phyloP scores from a whole-genome alignment of 2,888 invertebrate species.

The Hirtodrosophila duncani region DNA sequence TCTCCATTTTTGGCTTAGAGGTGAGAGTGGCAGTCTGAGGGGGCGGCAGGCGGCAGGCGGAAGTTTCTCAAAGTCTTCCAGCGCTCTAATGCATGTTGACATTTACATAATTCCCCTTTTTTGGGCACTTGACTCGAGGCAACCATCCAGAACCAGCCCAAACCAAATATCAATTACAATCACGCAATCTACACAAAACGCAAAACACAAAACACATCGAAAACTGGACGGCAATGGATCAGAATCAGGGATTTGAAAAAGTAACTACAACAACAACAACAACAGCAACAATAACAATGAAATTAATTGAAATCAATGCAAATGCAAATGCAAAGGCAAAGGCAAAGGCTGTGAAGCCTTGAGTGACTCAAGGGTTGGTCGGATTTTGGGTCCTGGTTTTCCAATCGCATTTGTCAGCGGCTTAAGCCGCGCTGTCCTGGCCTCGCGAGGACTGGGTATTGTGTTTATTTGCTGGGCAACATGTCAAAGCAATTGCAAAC shows the following conservation, averaged over 20 bases:
- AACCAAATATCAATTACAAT: slow-evolving; percentile 70
- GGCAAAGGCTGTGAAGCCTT: slow-evolving; percentile 11
- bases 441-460: background rate
- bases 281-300: slow-evolving; percentile 47
- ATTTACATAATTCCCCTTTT: slow-evolving; percentile 62
- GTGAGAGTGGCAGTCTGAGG: slow-evolving; percentile 20
- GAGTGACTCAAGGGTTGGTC: slow-evolving; percentile 28
- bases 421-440: slow-evolving; percentile 47
- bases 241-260: slow-evolving; percentile 19
- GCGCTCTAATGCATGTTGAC: slow-evolving; percentile 64
- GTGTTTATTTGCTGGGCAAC: slow-evolving; percentile 71
- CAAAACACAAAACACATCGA: slow-evolving; percentile 6
- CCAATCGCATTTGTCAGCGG: slow-evolving; percentile 72
- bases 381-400: slow-evolving; percentile 46
- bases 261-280: slow-evolving; percentile 9
- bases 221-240: slow-evolving; percentile 32
- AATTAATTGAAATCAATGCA: slow-evolving; percentile 75
- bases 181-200: slow-evolving; percentile 51
- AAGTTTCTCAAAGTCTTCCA: slow-evolving; percentile 36
- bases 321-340: slow-evolving; percentile 44
- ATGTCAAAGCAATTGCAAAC: slow-evolving; percentile 73
- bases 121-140: slow-evolving; percentile 57
- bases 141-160: slow-evolving; percentile 27
- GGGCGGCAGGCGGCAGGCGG: too few species aligned
- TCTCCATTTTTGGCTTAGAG: slow-evolving; percentile 36